Evolutionary conservation across 2,888 invertebrate genomes (phyloP), one percentile per base, ranked within the genome.

Genomic region (Unio delphinus): DNA sequence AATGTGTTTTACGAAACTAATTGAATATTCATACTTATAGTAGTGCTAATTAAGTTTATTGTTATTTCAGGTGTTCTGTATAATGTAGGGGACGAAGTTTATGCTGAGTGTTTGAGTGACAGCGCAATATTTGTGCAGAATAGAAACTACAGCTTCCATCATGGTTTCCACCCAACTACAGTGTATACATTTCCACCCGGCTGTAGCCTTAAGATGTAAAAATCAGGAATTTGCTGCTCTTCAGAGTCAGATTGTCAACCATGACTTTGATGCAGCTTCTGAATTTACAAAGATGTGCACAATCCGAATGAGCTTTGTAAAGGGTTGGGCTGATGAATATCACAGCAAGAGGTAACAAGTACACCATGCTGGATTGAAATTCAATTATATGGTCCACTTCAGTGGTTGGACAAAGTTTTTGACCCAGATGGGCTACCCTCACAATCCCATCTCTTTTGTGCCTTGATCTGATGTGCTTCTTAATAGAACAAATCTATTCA

Each of bases 331-430:
- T 57, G 98, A 98, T 23, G 99, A 99, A 91, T 99, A 99, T 91
- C 98, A 98, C 73, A 99, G 30, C 99, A 99, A 90, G 99, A 99
- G 88, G 99, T 99, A 23, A 99, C 99, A 0, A 97, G 97, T 64
- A 99, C 99, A 0, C 99, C 99, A 0, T 99, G 99, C 89, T 99
- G 99, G 99, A 98, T 99, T 76, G 99, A 99, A 91, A 96, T 99
- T 73, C 99, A 99, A 90, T 92, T 99, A 54, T 97, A 99, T 88
- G 98, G 98, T 11, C 99, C 99, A 5, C 92, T 99, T 73, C 97
- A 98, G 91, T 99, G 99, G 99, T 91, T 99, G 78, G 99, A 99
- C 90, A 96, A 98, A 91, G 99, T 99, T 72, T 23, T 93, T 99
- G 74, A 97, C 96, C 17, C 98, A 98, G 91, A 99, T 99, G 98